phyloP scores from a whole-genome alignment of 2,888 invertebrate species.

The Seira sanloemensis region DNA sequence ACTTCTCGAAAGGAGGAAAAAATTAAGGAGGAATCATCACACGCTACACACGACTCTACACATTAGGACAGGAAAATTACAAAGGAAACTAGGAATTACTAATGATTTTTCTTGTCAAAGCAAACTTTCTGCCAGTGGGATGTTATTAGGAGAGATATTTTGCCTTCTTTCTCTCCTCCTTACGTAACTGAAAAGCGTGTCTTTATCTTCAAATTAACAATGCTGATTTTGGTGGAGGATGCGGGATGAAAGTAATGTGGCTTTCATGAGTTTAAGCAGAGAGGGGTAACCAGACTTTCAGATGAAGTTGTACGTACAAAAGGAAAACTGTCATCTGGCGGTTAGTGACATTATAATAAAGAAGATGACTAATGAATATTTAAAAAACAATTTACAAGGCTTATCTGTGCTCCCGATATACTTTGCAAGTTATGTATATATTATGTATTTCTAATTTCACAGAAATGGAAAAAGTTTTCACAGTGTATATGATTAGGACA shows the following conservation, averaged over 20 bases:
- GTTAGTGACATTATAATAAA: constrained; percentile 27
- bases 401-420: not conserved
- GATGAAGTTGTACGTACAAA: not conserved
- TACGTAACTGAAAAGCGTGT: constrained; percentile 16
- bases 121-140: constrained; percentile 2
- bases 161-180: not conserved
- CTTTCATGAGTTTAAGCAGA: constrained; percentile 5
- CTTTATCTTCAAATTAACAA: constrained; percentile 17
- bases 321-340: constrained; percentile 27
- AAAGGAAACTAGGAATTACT: constrained; percentile 37
- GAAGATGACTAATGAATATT: constrained; percentile 2
- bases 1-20: not conserved
- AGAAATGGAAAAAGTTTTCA: no score
- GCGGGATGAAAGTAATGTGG: constrained; percentile 28
- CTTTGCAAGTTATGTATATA: no score
- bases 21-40: not conserved
- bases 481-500: no score
- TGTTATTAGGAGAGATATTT: not conserved
- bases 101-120: constrained; percentile 39
- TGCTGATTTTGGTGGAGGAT: constrained; percentile 14
- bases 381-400: constrained; percentile 8
- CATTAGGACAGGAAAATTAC: constrained; percentile 42
- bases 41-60: not conserved
- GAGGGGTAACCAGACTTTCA: not conserved
- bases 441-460: no score